Percentiles rank a stretch among this genome's conserved stretches.
These are phyloP conservation scores for Pycnonotus jocosus DNA, from an alignment of 2,113 vertebrate species.

Conservation along the genomic window DNA sequence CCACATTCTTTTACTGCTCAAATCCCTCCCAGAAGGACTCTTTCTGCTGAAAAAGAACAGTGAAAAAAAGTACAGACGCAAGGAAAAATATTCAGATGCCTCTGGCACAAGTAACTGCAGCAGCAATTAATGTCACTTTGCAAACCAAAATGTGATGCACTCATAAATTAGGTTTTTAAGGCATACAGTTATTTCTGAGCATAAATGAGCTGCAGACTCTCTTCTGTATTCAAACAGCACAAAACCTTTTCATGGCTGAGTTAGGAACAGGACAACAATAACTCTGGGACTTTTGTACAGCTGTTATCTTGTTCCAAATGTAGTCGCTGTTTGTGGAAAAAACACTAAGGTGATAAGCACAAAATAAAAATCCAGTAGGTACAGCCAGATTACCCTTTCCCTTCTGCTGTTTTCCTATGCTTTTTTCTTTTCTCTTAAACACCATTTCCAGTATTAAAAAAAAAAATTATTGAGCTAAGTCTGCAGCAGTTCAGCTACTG, in stretches of 20 bases:
- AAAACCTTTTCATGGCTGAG: not conserved
- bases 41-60: not conserved
- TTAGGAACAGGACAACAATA: not conserved
- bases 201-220: not conserved
- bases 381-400: not conserved
- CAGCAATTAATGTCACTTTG: slow-evolving; percentile 39
- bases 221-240: not conserved
- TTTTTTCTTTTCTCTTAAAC: not conserved
- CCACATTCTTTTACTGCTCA: not conserved
- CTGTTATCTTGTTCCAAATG: not conserved
- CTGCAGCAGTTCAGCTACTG: not conserved
- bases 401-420: rapidly evolving
- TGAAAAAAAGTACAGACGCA: not conserved
- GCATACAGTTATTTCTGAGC: not conserved
- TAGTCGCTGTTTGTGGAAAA: rapidly evolving
- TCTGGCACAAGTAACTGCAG: not conserved
- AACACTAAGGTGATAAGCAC: not conserved
- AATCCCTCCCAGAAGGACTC: not conserved
- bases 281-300: not conserved
- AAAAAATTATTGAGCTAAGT: not conserved
- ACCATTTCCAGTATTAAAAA: not conserved
- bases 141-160: slow-evolving; percentile 12
- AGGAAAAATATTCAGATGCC: not conserved
- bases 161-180: slow-evolving; percentile 1
- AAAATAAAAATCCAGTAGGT: not conserved